Evolutionary conservation across 2,888 invertebrate species (phyloP), one percentile per base, ranked within the genome.

Genomic region (Meliscaeva auricollis): DNA sequence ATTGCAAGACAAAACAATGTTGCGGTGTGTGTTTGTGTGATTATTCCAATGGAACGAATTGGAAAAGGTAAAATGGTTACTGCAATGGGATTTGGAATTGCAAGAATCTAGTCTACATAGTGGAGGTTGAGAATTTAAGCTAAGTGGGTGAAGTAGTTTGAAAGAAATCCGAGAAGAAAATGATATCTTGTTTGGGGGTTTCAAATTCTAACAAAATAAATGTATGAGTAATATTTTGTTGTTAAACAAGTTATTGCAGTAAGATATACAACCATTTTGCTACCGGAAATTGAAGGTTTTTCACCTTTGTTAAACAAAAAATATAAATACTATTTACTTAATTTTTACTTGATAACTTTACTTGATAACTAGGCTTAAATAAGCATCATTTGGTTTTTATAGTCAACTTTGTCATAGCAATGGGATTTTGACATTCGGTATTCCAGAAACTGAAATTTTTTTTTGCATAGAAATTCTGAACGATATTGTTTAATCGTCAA

Each of bases 91-190:
- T 46, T 64, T 62, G 60, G 41, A 62, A 62, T 46, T 46, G 17
- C 30, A 30, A 32, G 46, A 64, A 64, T 64, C 46, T 64, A 6
- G 20, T 58, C 30, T 7, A 17, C 26, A 1, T 11, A 26, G 0
- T 22, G 58, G 60, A 26, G 44, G 60, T 60, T 44, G 41, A 32
- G 30, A 46, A 26, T 30, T 17, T 46, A 64, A 46, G 48, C 35
- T 68, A 52, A 52, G 68, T 68, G 52, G 68, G 68, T 38, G 52
- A 68, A 52, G 38, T 52, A n/a, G 38, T 38, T 38, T n/a, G 13
- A 35, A 35, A 41, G 62, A 62, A 62, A 44, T 62, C 26, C 7
- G 44, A 62, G 35, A 22, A 62, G 35, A 22, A 17, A 30, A n/a
- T 64, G 46, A 30, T 44, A 62, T 62, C 46, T 62, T 44, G 30